Conservation (phyloP, 1,140 invertebrate species). For the Hermetia illucens region DNA sequence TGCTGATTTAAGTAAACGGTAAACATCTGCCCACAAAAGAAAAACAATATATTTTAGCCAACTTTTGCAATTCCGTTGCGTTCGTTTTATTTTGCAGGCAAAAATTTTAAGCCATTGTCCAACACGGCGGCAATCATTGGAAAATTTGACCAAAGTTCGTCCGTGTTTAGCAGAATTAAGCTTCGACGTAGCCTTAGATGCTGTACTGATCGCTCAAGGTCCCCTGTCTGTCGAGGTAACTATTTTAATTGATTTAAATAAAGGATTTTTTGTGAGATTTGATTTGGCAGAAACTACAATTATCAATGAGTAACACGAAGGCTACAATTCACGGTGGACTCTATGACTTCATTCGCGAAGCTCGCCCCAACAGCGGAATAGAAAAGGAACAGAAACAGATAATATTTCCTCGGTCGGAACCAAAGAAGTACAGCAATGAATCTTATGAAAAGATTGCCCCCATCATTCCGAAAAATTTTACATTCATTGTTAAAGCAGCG, state of each 20-base stretch:
- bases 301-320: conserved; percentile 52
- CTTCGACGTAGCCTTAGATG: conserved; percentile 58
- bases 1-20: too few relatives aligned
- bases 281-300: conserved; percentile 48
- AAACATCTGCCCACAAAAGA: too few relatives aligned
- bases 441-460: conserved; percentile 44
- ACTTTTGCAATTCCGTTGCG: not conserved
- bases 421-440: conserved; percentile 18
- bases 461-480: conserved; percentile 64
- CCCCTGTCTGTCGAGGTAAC: conserved; percentile 61
- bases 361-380: conserved; percentile 17
- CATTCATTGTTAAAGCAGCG: conserved; percentile 51
- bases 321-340: conserved; percentile 49
- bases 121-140: conserved; percentile 19
- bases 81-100: conserved; percentile 12
- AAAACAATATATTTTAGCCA: not conserved
- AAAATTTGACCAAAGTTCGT: conserved; percentile 26
- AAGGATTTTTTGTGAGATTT: not conserved
- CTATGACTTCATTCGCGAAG: conserved; percentile 40
- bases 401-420: not conserved
- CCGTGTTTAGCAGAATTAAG: conserved; percentile 52
- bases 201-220: conserved; percentile 56
- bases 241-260: conserved; percentile 3
- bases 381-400: conserved; percentile 6
- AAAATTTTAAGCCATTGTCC: conserved; percentile 33